phyloP scores from a whole-genome alignment of 1,140 invertebrate species.

The Cheumatopsyche charites region DNA sequence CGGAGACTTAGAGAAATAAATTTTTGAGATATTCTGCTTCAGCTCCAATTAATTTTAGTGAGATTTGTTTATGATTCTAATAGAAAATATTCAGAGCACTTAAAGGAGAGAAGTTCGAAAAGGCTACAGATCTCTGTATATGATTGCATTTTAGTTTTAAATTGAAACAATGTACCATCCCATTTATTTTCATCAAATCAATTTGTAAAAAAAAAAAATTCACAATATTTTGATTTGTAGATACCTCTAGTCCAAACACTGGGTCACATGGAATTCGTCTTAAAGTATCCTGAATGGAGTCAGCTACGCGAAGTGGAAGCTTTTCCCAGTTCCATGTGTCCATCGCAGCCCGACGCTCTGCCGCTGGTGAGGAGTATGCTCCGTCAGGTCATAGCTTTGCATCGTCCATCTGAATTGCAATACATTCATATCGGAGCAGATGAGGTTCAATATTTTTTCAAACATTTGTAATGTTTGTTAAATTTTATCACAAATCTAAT shows the following conservation, averaged over 20 bases:
- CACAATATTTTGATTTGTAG: slow-evolving; percentile 46
- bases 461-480: background rate
- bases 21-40: too few species aligned
- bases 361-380: slow-evolving; percentile 78
- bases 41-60: too few species aligned
- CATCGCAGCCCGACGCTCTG: slow-evolving; percentile 75
- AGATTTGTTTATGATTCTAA: too few species aligned
- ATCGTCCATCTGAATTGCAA: slow-evolving; percentile 62
- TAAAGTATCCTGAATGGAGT: slow-evolving; percentile 81
- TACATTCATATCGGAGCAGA: slow-evolving; percentile 84
- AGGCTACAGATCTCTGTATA: too few species aligned
- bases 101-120: too few species aligned
- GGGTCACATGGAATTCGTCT: slow-evolving; percentile 91
- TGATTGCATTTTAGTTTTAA: too few species aligned
- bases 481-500: background rate
- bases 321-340: slow-evolving; percentile 85
- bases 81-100: too few species aligned
- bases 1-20: background rate
- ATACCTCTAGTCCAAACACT: slow-evolving; percentile 95
- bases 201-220: background rate
- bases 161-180: too few species aligned
- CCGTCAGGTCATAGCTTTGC: slow-evolving; percentile 70
- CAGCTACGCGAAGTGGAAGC: slow-evolving; percentile 77
- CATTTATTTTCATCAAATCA: slow-evolving; percentile 1
- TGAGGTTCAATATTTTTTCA: slow-evolving; percentile 65